Conservation (phyloP, 2,888 invertebrate genomes). For the Phyllotreta striolata region DNA sequence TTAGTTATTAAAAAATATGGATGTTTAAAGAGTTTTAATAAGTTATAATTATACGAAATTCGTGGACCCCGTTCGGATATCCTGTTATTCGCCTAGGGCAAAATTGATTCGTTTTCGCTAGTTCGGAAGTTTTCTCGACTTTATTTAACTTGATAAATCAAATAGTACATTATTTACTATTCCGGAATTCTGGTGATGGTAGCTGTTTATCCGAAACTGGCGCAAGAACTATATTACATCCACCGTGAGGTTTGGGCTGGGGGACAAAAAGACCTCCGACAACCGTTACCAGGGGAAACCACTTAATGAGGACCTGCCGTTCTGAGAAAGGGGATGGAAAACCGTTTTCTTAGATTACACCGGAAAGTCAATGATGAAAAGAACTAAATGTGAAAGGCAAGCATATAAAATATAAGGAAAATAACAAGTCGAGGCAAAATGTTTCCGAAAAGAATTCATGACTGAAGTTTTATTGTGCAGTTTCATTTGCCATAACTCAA, state of each 20-base stretch:
- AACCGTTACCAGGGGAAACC: slow-evolving; percentile 61
- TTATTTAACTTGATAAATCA: no score
- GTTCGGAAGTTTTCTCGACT: no score
- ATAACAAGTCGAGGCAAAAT: slow-evolving; percentile 36
- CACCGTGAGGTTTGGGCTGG: slow-evolving; percentile 37
- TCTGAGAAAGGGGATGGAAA: slow-evolving; percentile 43
- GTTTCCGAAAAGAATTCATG: slow-evolving; percentile 32
- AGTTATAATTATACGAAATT: no score
- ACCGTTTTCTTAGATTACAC: slow-evolving; percentile 53
- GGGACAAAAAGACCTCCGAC: slow-evolving; percentile 55
- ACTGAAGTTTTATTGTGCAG: slow-evolving; percentile 23
- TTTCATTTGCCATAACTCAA: slow-evolving; percentile 19
- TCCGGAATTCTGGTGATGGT: not conserved
- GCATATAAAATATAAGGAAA: slow-evolving; percentile 41
- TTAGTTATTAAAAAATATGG: no score
- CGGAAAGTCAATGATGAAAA: slow-evolving; percentile 56
- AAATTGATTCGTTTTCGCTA: no score
- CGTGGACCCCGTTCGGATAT: no score
- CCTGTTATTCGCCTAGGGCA: no score
- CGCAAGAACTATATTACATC: slow-evolving; percentile 17
- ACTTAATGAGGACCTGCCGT: slow-evolving; percentile 57
- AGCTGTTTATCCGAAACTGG: slow-evolving; percentile 33
- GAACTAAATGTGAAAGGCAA: slow-evolving; percentile 45
- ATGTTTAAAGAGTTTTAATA: no score
- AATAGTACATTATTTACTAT: no score